Conservation (phyloP, 2,113 vertebrate species). For the Labeo rohita region DNA sequence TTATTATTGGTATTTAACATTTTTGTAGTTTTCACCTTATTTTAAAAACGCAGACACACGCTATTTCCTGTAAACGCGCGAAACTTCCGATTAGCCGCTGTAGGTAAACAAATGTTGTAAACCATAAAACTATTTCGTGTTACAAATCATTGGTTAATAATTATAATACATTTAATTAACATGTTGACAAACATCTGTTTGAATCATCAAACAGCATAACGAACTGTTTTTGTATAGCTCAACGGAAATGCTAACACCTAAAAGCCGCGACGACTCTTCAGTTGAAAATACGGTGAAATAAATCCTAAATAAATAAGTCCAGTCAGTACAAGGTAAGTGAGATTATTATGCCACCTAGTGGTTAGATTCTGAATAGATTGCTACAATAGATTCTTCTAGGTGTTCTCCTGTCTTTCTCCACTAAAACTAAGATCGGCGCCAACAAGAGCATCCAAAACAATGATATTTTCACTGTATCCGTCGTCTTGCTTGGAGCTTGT, state of each 20-base stretch:
- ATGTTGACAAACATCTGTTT: background rate
- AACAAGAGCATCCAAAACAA: background rate
- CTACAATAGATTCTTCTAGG: background rate
- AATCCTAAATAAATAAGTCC: background rate
- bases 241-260: background rate
- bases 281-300: background rate
- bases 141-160: background rate
- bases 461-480: background rate
- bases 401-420: background rate
- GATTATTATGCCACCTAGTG: constrained; percentile 73
- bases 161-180: background rate
- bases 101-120: background rate
- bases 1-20: too few species aligned
- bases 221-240: background rate
- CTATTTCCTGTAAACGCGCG: background rate
- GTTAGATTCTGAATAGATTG: constrained; percentile 17
- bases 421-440: background rate
- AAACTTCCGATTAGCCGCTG: background rate
- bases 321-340: background rate
- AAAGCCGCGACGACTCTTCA: background rate
- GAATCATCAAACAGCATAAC: background rate
- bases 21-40: background rate
- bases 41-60: background rate
- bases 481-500: background rate
- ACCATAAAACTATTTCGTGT: background rate